These are phyloP conservation scores for Cantharis lateralis DNA, from an alignment of 2,888 invertebrate genomes.

Conservation along the genomic window DNA sequence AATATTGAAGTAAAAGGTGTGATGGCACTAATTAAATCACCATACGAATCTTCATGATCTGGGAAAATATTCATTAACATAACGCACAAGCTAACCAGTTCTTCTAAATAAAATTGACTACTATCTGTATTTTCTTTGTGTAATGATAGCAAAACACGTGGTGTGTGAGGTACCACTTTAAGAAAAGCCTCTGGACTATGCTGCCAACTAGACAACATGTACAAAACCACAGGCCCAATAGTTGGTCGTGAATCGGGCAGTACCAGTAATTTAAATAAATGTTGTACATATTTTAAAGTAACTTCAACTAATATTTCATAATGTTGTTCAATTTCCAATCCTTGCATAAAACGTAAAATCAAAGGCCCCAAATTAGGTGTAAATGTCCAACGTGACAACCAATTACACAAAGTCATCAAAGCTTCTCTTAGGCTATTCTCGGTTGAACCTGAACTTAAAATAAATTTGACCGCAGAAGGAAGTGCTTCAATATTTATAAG, in stretches of 20 bases:
- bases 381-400: constrained; percentile 68
- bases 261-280: constrained; percentile 62
- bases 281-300: constrained; percentile 64
- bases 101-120: constrained; percentile 58
- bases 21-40: constrained; percentile 47
- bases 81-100: constrained; percentile 64
- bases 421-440: constrained; percentile 65
- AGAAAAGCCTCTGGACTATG: constrained; percentile 66
- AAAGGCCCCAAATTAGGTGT: constrained; percentile 68
- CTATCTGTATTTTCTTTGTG: constrained; percentile 63
- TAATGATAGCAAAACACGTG: constrained; percentile 59
- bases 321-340: constrained; percentile 59
- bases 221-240: constrained; percentile 66
- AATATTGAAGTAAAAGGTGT: constrained; percentile 46
- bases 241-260: constrained; percentile 62
- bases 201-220: constrained; percentile 66
- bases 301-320: constrained; percentile 61
- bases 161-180: constrained; percentile 61
- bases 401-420: constrained; percentile 68
- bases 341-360: constrained; percentile 69
- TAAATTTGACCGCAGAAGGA: constrained; percentile 56
- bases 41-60: constrained; percentile 47
- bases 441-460: constrained; percentile 49
- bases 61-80: constrained; percentile 61
- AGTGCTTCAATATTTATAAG: constrained; percentile 56